These are phyloP conservation scores for Macrotrachela quadricornifera DNA, from an alignment of 1,140 invertebrate species.

Conservation along the genomic window DNA sequence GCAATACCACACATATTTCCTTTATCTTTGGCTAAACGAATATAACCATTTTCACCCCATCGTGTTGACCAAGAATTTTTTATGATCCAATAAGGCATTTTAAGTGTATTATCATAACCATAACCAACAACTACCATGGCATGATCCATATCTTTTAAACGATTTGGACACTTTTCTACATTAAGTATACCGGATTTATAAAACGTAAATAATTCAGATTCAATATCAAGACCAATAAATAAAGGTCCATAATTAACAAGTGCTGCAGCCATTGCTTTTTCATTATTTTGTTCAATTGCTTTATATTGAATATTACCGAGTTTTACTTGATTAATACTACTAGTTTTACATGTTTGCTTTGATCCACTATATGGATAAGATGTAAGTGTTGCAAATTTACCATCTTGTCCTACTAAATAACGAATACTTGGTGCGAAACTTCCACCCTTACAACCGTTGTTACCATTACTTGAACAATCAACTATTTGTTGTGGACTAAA, in stretches of 20 bases:
- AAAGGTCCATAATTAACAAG: slow-evolving; percentile 64
- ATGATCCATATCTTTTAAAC: slow-evolving; percentile 49
- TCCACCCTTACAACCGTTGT: no score
- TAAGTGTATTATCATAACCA: slow-evolving; percentile 26
- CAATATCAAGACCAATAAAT: slow-evolving; percentile 63
- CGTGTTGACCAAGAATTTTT: not conserved
- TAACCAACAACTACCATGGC: slow-evolving; percentile 68
- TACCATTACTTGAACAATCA: no score
- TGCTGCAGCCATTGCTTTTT: slow-evolving; percentile 19
- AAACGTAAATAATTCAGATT: slow-evolving; percentile 46
- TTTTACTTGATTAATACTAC: no score
- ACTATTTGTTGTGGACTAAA: no score
- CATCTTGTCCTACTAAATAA: no score
- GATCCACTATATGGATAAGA: no score
- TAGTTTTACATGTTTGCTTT: no score
- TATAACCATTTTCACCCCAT: slow-evolving; percentile 49
- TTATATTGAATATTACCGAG: slow-evolving; percentile 6
- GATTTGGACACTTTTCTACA: slow-evolving; percentile 40
- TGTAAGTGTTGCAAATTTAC: no score
- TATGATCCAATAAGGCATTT: slow-evolving; percentile 1
- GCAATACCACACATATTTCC: slow-evolving; percentile 29
- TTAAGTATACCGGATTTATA: slow-evolving; percentile 45
- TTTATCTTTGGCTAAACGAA: slow-evolving; percentile 25
- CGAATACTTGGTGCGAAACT: no score
- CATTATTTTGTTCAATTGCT: slow-evolving; percentile 14